Conservation (phyloP, 2,888 invertebrate genomes). For the Acronicta psi region DNA sequence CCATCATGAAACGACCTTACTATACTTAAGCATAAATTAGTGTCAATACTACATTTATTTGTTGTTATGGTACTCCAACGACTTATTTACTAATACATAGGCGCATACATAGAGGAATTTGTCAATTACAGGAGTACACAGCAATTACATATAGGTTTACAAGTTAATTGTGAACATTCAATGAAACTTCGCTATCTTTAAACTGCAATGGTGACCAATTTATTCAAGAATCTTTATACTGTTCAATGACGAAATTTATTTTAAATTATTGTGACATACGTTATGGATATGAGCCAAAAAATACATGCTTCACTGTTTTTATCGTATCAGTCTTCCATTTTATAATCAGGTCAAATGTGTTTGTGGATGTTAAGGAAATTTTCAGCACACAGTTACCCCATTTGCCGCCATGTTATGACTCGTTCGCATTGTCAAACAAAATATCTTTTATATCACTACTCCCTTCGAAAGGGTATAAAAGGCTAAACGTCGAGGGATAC, state of each 20-base stretch:
- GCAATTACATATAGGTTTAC: too few species aligned
- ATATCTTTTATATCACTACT: slow-evolving; percentile 1
- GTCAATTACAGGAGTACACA: too few species aligned
- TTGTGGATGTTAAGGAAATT: slow-evolving; percentile 25
- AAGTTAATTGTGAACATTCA: too few species aligned
- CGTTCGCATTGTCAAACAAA: slow-evolving; percentile 4
- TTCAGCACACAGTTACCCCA: neutral
- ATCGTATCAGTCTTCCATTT: slow-evolving; percentile 13
- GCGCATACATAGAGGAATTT: too few species aligned
- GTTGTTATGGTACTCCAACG: too few species aligned
- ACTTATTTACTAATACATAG: too few species aligned
- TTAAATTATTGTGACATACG: slow-evolving; percentile 12
- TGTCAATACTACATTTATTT: too few species aligned
- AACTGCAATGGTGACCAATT: too few species aligned
- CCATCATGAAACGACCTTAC: too few species aligned
- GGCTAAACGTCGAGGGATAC: neutral
- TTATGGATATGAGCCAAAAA: slow-evolving; percentile 33
- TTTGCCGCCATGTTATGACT: neutral
- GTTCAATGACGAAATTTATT: neutral
- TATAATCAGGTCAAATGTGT: slow-evolving; percentile 28
- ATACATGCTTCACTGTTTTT: slow-evolving; percentile 8
- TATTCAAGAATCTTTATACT: neutral
- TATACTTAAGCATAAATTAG: too few species aligned
- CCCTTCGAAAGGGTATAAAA: neutral
- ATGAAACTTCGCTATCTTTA: too few species aligned